Evolutionary conservation across 2,113 vertebrate genomes (phyloP), one percentile per base, ranked within the genome.

Genomic region (Blennius ocellaris): DNA sequence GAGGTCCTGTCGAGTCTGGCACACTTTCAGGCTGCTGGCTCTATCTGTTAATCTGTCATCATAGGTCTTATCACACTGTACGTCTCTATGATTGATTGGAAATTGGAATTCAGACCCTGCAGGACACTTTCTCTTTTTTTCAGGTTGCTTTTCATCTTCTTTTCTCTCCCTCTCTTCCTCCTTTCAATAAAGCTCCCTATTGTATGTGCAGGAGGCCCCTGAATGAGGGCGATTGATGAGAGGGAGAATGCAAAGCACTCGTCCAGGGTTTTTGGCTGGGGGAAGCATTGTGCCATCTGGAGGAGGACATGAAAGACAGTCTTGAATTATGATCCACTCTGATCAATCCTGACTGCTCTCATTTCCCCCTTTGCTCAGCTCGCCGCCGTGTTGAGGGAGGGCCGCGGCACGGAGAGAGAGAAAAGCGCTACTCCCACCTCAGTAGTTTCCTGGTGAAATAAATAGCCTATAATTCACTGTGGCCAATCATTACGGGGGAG

Each of bases 61-160:
- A 73, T 51, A 39, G 83, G 81, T 86, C 78, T 88, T 87, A 88
- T 90, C 89, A 64, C 38, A 79, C 84, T 79, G 71, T 89, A 84
- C 61, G 83, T 94, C 89, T 91, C 86, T 82, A 77, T 90, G 92
- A 94, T 90, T 88, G 88, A 92, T 90, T 89, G 60, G 84, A 89
- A 94, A 86, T 88, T 87, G 85, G 80, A 84, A 92, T 87, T 83
- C 83, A 67, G 71, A 67, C 63, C 80, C 64, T 40, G 74, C 75
- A 68, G 81, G 87, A 83, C 61, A 62, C 49, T 75, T 87, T 83
- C 12, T 11, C 17, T 44, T 72, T 61, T 80, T 72, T 73, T 43
- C 53, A 49, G 8, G 8, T 16, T 44, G n/a, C 16, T 45, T 57
- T 66, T 59, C 65, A 53, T 60, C 50, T 48, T 43, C 21, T 30